Evolutionary conservation across 2,113 vertebrate genomes (phyloP), one percentile per base, ranked within the genome.

Genomic region (Hypocryptadius cinnamomeus): DNA sequence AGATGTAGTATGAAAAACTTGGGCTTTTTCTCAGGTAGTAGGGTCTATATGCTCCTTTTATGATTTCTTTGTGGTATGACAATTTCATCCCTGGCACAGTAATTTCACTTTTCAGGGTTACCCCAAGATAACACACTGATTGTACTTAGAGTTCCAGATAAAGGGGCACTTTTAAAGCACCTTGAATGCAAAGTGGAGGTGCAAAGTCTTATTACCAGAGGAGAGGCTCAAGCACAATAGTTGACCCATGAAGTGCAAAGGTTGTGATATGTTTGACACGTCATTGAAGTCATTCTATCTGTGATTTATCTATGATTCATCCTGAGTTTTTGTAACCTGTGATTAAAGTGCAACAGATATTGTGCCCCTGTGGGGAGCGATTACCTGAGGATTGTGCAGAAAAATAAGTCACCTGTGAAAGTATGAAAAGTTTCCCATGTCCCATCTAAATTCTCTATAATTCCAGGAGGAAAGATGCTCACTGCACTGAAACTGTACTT

Each of bases 161-260:
- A 81, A 85, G 20, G n/a, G 72, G 11, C 45, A 79, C 68, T 84
- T 90, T 91, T 90, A 94, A 91, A 93, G 83, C 88, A 90, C 83
- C 65, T 86, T 78, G 21, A 81, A 90, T 79, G 37, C 59, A 85
- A 86, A 84, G 27, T 95, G 91, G 95, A 96, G 82, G 97, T 95
- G 82, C 97, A 98, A 98, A 98, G 97, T 98, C 95, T 97, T 63
- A 19, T 91, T 93, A 89, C 74, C 51, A 73, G 76, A 90, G 83
- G 50, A 86, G 51, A 90, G 80, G 63, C 50, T 83, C 70, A 66
- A 27, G 70, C n/a, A 59, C 37, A 59, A 57, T 71, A 81, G 79
- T 63, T 65, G 76, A 45, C 33, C 71, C 70, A 87, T 24, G 39
- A 89, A 78, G 97, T 90, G 74, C 98, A 98, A 98, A 98, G 98